Base-by-base conservation (phyloP, 2,113 vertebrate species). In the Scomber scombrus region DNA sequence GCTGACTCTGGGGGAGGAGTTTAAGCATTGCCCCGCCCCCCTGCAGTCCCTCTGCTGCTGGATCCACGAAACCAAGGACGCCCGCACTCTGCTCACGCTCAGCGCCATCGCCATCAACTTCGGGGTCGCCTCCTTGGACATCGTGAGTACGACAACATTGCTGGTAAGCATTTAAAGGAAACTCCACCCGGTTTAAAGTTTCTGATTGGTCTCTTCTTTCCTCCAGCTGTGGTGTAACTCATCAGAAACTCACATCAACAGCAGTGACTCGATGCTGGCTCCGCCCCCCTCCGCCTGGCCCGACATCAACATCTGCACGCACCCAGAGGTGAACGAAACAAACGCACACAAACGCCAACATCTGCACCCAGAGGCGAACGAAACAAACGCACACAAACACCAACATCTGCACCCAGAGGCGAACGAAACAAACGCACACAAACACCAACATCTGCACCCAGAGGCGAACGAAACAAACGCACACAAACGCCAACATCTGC, bases 31-130 rank as follows among this genome's bases (percentile, higher is more conserved):
- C 70, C 97, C 97, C 15, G 82, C 96, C 47, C 79, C 95, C 61
- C 95, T 98, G 12, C 96, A 97, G 86, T 95, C 96, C 70, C 95
- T 96, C 51, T 97, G 97, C 93, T 98, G 97, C 90, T 97, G 96
- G 97, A 95, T 98, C 84, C 97, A 98, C 1, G 97, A 98, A 91
- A 97, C 94, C 71, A 97, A 98, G 80, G 81, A 93, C 46, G 96
- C 95, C 70, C 93, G 97, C 62, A 97, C 97, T 3, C 89, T 97
- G 87, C 95, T 98, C 91, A 97, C 95, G 72, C 96, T 97, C 89
- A 94, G 95, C 18, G 97, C 97, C 80, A 95, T 97, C 87, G 58
- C 95, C 85, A 95, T 98, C 92, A 98, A 98, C 93, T 97, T 97
- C 67, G 94, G 97, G 45, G 94, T 96, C 31, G 96, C 96, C 75